These are phyloP conservation scores for Dasyurus viverrinus DNA, from an alignment of 2,113 vertebrate species.

Conservation along the genomic window DNA sequence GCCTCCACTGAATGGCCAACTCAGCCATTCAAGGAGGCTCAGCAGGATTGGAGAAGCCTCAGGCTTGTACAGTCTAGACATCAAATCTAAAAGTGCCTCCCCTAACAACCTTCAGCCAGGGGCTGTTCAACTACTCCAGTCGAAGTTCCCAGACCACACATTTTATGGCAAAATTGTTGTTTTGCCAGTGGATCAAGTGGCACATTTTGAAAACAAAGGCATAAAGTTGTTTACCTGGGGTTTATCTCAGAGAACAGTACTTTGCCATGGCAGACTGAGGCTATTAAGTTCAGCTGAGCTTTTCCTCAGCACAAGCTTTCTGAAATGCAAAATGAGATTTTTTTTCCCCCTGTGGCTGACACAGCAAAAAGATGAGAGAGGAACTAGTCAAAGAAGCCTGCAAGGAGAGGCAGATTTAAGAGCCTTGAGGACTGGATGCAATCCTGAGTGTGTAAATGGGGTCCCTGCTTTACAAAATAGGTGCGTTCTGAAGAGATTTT, in stretches of 20 bases:
- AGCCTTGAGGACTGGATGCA: neutral
- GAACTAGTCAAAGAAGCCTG: slow-evolving; percentile 34
- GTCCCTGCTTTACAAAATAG: neutral
- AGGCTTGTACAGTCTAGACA: neutral
- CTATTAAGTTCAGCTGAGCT: neutral
- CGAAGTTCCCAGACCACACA: neutral
- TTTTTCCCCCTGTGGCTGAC: neutral
- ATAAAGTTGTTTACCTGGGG: neutral
- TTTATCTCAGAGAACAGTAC: slow-evolving; percentile 3
- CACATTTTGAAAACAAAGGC: slow-evolving; percentile 40
- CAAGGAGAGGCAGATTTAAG: neutral
- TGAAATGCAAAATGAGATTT: slow-evolving; percentile 20
- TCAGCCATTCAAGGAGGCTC: neutral
- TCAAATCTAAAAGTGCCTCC: neutral
- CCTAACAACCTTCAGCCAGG: slow-evolving; percentile 1
- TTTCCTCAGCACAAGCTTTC: slow-evolving; percentile 7
- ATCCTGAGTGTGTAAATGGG: neutral
- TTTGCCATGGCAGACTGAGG: neutral
- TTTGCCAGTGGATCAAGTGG: neutral
- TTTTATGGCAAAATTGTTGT: neutral
- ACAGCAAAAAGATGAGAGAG: slow-evolving; percentile 46
- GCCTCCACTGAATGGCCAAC: neutral
- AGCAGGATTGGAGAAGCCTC: neutral
- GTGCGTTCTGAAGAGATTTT: neutral
- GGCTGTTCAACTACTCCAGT: neutral